Evolutionary conservation across 2,888 invertebrate genomes (phyloP), one percentile per base, ranked within the genome.

Genomic region (Agrotis clavis): DNA sequence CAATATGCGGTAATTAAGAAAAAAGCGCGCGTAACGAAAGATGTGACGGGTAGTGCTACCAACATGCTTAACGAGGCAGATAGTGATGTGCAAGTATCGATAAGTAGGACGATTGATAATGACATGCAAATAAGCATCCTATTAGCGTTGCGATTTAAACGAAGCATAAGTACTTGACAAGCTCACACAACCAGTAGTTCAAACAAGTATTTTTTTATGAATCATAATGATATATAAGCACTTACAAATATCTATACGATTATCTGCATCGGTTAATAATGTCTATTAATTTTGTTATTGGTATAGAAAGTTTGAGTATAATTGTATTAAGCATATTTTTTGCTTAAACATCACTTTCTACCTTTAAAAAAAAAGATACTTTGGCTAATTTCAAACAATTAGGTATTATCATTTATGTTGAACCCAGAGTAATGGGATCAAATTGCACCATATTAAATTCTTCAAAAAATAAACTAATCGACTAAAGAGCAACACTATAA

Each of bases 1-100:
- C 96, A 96, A 96, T 95, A 92, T 88, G 90, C 82, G 90, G 92
- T 94, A 94, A 95, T 96, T 95, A 94, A 93, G 92, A 92, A 94
- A 94, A 94, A 93, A 93, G 92, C 87, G 90, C 92, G 94, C 94
- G 93, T 93, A 94, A 94, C 93, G 90, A 92, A 94, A 94, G 89
- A 91, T 93, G 91, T 93, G 93, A 94, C 93, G 91, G 92, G 86
- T 88, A 88, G 90, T 88, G 93, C 94, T 95, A 93, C 94, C 93
- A 93, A 92, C 92, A 89, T 90, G 86, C 84, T 89, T 92, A 93
- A 93, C 92, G 90, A 93, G 88, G 88, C 88, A 83, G 78, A 74
- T 91, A 94, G 94, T 89, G 93, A 89, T 85, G 92, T 81, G 84
- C 83, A 56, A 62, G 80, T 89, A 89, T 92, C 92, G 91, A 92